Evolutionary conservation across 2,797 vertebrate species (phyloP).

Genomic region (Poeciliopsis presidionis): DNA sequence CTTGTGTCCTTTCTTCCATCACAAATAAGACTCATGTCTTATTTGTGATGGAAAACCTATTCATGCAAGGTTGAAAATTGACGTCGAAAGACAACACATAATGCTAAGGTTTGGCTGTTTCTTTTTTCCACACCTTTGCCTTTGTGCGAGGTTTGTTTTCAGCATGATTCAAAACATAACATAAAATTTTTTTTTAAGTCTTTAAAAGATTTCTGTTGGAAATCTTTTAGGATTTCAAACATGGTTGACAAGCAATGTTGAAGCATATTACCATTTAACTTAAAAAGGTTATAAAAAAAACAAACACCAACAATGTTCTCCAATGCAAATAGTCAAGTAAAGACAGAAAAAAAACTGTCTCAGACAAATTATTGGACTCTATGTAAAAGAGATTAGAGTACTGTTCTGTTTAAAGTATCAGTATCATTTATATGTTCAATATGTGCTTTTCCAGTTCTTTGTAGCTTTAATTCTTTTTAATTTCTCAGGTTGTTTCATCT

Average conservation of each 20-base stretch:
- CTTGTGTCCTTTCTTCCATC: constrained; percentile 13
- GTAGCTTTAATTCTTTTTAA: neutral
- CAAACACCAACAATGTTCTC: neutral
- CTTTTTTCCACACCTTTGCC: neutral
- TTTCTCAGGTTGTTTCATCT: neutral
- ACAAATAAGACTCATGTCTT: constrained; percentile 7
- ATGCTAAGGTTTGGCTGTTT: neutral
- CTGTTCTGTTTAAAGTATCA: neutral
- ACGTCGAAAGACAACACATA: neutral
- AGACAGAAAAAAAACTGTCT: neutral
- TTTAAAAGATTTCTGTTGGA: too few species aligned
- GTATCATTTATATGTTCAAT: neutral
- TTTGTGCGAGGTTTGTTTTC: neutral
- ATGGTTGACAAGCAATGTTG: neutral
- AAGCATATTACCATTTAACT: neutral
- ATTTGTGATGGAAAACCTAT: too few species aligned
- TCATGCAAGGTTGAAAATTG: neutral
- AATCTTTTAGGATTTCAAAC: neutral
- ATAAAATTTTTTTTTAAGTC: neutral
- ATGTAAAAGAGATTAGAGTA: neutral
- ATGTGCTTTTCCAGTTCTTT: neutral
- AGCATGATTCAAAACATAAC: neutral
- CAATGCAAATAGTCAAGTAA: neutral
- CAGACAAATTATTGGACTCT: neutral
- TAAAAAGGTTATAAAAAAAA: neutral